Conservation (phyloP, 2,113 vertebrate species). For the Nicator chloris region DNA sequence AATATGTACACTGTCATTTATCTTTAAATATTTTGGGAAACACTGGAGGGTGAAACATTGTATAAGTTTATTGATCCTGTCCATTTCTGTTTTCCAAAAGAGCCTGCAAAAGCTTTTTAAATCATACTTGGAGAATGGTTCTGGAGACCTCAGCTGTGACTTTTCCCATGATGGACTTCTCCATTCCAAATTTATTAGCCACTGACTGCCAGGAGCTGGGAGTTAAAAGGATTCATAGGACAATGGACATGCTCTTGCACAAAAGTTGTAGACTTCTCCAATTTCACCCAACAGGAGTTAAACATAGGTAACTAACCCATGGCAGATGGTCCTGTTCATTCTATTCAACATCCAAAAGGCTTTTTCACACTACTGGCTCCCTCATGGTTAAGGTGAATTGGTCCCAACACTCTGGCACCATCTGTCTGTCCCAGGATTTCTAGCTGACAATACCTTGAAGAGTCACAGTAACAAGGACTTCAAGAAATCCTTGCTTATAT, state of each 20-base stretch:
- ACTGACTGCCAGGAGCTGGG: accelerated
- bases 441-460: not conserved
- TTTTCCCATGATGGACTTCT: not conserved
- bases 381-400: not conserved
- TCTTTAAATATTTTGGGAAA: not conserved
- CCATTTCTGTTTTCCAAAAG: not conserved
- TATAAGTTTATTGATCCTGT: not conserved
- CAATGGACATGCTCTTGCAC: not conserved
- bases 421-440: not conserved
- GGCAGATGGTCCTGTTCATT: not conserved
- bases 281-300: not conserved
- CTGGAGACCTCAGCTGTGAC: not conserved
- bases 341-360: not conserved
- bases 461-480: not conserved
- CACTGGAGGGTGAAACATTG: not conserved
- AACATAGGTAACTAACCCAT: not conserved
- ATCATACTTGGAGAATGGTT: not conserved
- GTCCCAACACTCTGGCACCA: not conserved
- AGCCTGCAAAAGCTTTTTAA: not conserved
- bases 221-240: not conserved
- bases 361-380: not conserved
- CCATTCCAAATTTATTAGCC: not conserved
- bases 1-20: not conserved
- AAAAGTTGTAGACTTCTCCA: not conserved
- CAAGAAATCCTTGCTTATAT: not conserved